Base-by-base conservation (phyloP, 2,113 vertebrate species). In the Chamaetylas fuelleborni region DNA sequence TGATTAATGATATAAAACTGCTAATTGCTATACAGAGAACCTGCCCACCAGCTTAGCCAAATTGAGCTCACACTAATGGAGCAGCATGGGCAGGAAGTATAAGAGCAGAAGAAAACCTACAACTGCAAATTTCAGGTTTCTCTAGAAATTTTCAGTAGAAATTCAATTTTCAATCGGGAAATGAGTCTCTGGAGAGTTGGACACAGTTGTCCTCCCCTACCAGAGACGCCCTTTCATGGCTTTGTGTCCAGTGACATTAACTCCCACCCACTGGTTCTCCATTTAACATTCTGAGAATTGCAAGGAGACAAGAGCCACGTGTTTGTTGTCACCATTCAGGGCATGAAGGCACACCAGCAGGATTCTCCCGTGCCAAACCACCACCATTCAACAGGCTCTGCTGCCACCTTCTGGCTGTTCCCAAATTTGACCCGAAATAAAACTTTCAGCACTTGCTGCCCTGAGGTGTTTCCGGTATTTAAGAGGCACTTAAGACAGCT, bases 321-420 rank as follows among this genome's bases (percentile, higher is more conserved):
- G 9, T 36, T 31, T 33, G 36, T 2, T 24, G 25, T 5, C 33
- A 8, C 0, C 0, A 19, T 0, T 2, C 6, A n/a, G 22, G n/a
- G 4, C 6, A 1, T 0, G 1, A 7, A 15, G 4, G 0, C 6
- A 4, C 33, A 6, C 19, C 42, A 0, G 4, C 31, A 62, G 42
- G 38, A 10, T 6, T 8, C 38, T 17, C 38, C 8, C 1, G 2
- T 1, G 3, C 42, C 18, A 5, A 29, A 42, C 0, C 31, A 11
- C 2, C 5, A 2, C 33, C 5, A 1, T 24, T 42, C 12, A 12
- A 0, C 22, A 5, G 28, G 2, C 76, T 84, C 47, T 86, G 64
- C 92, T 88, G 74, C 86, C 88, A 5, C 38, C 94, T 51, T 4
- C 43, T 40, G 89, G 73, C 48, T 20, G 3, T 0, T 74, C 6